These are phyloP conservation scores for Rhinolophus ferrumequinum DNA, from an alignment of 2,113 vertebrate genomes.

Conservation along the genomic window DNA sequence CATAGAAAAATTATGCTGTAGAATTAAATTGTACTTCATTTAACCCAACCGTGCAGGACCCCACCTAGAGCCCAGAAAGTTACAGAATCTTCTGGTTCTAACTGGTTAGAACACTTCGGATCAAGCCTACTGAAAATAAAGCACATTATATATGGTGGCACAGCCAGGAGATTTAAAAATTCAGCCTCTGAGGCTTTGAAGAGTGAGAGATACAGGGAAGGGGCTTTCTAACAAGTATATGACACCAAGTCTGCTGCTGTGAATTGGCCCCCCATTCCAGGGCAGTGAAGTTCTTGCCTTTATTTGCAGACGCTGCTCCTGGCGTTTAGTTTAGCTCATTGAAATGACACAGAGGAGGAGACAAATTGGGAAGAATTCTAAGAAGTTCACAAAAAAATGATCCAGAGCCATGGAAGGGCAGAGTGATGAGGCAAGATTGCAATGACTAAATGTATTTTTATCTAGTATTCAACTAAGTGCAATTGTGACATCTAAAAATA, in stretches of 20 bases:
- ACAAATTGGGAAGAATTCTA: conserved; percentile 16
- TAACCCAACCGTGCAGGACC: neutral
- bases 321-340: conserved; percentile 23
- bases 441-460: conserved; percentile 61
- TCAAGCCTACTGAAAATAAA: neutral
- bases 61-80: neutral
- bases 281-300: neutral
- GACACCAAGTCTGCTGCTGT: neutral
- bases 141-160: neutral
- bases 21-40: neutral
- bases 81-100: neutral
- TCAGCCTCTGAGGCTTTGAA: neutral
- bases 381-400: conserved; percentile 35
- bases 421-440: conserved; percentile 43
- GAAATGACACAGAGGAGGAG: conserved; percentile 25
- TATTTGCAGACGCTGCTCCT: neutral
- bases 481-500: conserved; percentile 76
- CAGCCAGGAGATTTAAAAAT: neutral
- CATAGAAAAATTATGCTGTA: neutral
- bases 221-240: neutral
- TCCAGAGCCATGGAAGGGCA: conserved; percentile 23
- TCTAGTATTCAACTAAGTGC: conserved; percentile 65
- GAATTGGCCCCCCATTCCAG: neutral
- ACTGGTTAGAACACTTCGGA: neutral
- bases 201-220: neutral